phyloP scores from a whole-genome alignment of 2,888 invertebrate genomes.

The Endotricha flammealis region DNA sequence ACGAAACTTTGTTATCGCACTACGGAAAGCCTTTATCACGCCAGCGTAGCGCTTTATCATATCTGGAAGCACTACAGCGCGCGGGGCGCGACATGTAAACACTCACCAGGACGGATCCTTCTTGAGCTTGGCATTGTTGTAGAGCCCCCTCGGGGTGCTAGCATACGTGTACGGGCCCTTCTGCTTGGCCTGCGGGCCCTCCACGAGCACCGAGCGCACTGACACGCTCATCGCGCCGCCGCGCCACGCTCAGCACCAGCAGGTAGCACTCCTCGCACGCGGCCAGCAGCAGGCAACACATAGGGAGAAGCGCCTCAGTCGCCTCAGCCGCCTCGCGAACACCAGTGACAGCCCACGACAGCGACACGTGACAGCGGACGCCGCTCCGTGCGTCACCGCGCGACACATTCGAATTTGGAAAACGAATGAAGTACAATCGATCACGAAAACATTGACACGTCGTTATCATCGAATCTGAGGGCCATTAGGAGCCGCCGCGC shows the following conservation, averaged over 20 bases:
- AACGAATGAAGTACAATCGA: slow-evolving; percentile 10
- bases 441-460: background rate
- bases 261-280: slow-evolving; percentile 46
- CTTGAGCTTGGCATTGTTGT: slow-evolving; percentile 76
- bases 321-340: background rate
- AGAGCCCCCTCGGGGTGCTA: slow-evolving; percentile 80
- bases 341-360: background rate
- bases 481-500: slow-evolving; percentile 9
- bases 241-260: slow-evolving; percentile 22
- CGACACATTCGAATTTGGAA: slow-evolving; percentile 16
- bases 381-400: slow-evolving; percentile 7
- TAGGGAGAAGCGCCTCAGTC: slow-evolving; percentile 13
- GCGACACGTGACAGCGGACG: background rate
- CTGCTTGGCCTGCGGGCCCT: slow-evolving; percentile 51
- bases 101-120: slow-evolving; percentile 65
- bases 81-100: no score
- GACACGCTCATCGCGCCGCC: slow-evolving; percentile 51
- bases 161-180: slow-evolving; percentile 78
- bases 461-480: slow-evolving; percentile 4
- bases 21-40: no score
- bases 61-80: no score
- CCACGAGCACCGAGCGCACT: slow-evolving; percentile 59
- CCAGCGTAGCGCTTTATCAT: no score
- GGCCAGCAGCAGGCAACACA: slow-evolving; percentile 55
- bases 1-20: no score